A percentile compares a stretch with the other conserved stretches of the same genome.
phyloP scores from a whole-genome alignment of 2,797 vertebrate genomes.

The Lateolabrax maculatus region DNA sequence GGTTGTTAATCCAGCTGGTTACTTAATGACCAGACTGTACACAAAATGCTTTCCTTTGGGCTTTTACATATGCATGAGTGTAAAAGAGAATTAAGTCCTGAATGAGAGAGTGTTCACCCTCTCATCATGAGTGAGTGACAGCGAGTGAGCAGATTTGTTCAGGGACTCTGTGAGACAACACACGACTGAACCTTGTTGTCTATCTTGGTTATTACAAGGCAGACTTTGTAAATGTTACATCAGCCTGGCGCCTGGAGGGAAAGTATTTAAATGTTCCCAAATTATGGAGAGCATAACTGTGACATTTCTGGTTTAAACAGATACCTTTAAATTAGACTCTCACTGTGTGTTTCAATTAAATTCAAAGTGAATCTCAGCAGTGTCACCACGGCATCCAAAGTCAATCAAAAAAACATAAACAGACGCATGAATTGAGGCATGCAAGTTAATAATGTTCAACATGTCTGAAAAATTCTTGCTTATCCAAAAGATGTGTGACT shows the following conservation, averaged over 20 bases:
- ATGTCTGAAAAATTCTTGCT: not conserved
- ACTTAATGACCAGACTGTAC: no score
- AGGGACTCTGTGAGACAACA: not conserved
- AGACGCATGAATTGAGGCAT: not conserved
- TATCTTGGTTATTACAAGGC: not conserved
- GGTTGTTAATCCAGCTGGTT: constrained; percentile 4
- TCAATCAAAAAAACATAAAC: not conserved
- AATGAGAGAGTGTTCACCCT: not conserved
- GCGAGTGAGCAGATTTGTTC: constrained; percentile 8
- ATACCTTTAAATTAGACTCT: not conserved
- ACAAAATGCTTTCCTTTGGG: not conserved
- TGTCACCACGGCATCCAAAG: not conserved
- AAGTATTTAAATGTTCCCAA: not conserved
- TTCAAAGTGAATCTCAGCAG: not conserved
- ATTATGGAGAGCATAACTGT: constrained; percentile 1
- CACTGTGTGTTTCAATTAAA: not conserved
- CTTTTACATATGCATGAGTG: constrained; percentile 23
- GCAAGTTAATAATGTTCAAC: not conserved
- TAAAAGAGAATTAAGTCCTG: not conserved
- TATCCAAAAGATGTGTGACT: not conserved
- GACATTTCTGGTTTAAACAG: not conserved
- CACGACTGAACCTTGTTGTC: constrained; percentile 1
- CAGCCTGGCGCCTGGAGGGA: not conserved
- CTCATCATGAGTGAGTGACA: not conserved
- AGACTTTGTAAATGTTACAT: not conserved